These are phyloP conservation scores for Himalopsyche anomala DNA, from an alignment of 2,888 invertebrate genomes.

Conservation along the genomic window DNA sequence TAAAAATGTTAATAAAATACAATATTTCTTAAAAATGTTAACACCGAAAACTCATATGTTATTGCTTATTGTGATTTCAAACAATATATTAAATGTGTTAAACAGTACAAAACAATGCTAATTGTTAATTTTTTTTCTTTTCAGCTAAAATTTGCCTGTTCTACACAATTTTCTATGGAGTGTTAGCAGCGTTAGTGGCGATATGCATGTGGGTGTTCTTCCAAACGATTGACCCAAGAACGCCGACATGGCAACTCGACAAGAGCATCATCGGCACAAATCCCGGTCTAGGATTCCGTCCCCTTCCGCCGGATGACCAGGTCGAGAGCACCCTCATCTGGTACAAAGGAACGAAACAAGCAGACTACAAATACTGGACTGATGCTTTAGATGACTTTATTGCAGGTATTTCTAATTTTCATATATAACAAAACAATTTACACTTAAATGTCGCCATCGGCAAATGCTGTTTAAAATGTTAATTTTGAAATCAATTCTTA, in stretches of 20 bases:
- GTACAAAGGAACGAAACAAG: slow-evolving; percentile 89
- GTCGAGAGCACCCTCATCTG: slow-evolving; percentile 96
- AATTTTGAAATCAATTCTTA: too few species aligned
- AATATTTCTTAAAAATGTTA: too few species aligned
- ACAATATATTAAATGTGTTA: too few species aligned
- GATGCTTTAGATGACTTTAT: slow-evolving; percentile 85
- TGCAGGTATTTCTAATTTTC: slow-evolving; percentile 78
- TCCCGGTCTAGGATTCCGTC: slow-evolving; percentile 97
- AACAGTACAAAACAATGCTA: background rate
- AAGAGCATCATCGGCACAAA: slow-evolving; percentile 94
- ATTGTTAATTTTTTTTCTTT: slow-evolving; percentile 67
- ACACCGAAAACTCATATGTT: too few species aligned
- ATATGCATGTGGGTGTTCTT: slow-evolving; percentile 97
- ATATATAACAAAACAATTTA: background rate
- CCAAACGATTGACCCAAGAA: slow-evolving; percentile 91
- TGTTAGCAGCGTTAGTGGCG: slow-evolving; percentile 93
- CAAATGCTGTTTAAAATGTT: too few species aligned
- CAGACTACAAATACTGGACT: slow-evolving; percentile 88
- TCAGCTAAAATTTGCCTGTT: slow-evolving; percentile 96
- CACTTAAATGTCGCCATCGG: background rate
- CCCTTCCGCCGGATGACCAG: slow-evolving; percentile 90
- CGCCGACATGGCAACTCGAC: slow-evolving; percentile 92
- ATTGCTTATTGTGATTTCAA: too few species aligned
- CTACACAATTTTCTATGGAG: slow-evolving; percentile 95
- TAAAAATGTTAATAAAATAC: too few species aligned